These are phyloP conservation scores for Hypanus sabinus DNA, from an alignment of 2,113 vertebrate species.

Conservation along the genomic window DNA sequence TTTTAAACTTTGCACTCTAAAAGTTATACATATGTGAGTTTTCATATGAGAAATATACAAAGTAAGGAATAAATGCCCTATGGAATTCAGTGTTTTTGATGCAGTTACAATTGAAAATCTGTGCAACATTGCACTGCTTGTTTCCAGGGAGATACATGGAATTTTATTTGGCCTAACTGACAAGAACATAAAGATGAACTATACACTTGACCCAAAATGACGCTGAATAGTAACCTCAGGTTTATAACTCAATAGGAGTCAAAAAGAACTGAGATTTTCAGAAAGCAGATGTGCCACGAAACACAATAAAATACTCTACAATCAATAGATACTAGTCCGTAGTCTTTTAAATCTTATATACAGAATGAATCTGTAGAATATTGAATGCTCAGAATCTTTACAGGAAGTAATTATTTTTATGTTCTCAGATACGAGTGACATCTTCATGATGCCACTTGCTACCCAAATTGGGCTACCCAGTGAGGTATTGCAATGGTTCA, in stretches of 20 bases:
- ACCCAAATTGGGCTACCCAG: not conserved
- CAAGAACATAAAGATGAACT: not conserved
- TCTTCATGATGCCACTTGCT: not conserved
- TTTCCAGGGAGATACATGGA: not conserved
- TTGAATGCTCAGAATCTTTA: not conserved
- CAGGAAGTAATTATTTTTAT: not conserved
- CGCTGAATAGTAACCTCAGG: not conserved
- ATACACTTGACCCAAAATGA: not conserved
- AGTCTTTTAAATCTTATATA: not conserved
- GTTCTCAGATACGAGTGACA: not conserved
- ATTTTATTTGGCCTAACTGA: not conserved
- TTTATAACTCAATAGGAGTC: not conserved
- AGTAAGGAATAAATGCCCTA: not conserved
- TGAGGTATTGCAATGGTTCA: not conserved
- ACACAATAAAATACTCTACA: not conserved
- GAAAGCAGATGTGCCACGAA: not conserved
- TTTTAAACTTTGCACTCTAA: not conserved
- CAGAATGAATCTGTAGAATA: not conserved
- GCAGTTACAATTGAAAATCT: constrained; percentile 2
- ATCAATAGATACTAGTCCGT: not conserved
- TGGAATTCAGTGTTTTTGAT: not conserved
- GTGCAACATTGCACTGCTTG: too few species aligned
- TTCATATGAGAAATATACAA: not conserved
- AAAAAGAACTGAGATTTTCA: not conserved
- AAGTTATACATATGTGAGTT: not conserved